Percentiles rank a stretch among this genome's conserved stretches.
Conservation (phyloP, 2,797 vertebrate species). For the Sparidentex hasta region DNA sequence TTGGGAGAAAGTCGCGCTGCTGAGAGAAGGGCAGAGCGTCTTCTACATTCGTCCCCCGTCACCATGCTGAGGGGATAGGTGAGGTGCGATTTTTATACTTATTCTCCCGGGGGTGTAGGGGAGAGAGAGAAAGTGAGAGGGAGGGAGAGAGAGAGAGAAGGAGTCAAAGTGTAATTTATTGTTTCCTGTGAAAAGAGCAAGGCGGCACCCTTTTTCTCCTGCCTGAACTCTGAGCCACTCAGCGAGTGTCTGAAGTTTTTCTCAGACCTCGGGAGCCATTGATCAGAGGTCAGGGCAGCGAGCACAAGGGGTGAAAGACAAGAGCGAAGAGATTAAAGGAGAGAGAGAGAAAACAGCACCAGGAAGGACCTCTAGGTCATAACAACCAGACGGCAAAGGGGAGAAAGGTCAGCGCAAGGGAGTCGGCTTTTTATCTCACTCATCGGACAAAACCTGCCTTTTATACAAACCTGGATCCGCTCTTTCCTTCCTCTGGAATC, state of each 20-base stretch:
- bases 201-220: slow-evolving; percentile 79
- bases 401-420: slow-evolving; percentile 73
- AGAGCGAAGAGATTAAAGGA: slow-evolving; percentile 65
- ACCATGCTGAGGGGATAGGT: slow-evolving; percentile 58
- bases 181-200: slow-evolving; percentile 86
- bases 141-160: slow-evolving; percentile 62
- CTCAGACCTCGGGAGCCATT: slow-evolving; percentile 69
- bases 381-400: slow-evolving; percentile 64
- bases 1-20: slow-evolving; percentile 57
- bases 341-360: slow-evolving; percentile 55
- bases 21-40: slow-evolving; percentile 43
- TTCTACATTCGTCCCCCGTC: slow-evolving; percentile 47
- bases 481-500: slow-evolving; percentile 22
- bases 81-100: slow-evolving; percentile 54
- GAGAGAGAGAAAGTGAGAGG: slow-evolving; percentile 58
- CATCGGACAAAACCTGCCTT: slow-evolving; percentile 25
- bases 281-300: slow-evolving; percentile 73
- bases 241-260: slow-evolving; percentile 74
- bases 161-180: slow-evolving; percentile 87
- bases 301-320: slow-evolving; percentile 63
- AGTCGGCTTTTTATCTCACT: slow-evolving; percentile 33
- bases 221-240: slow-evolving; percentile 83
- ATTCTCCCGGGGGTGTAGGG: slow-evolving; percentile 10
- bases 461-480: slow-evolving; percentile 10
- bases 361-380: slow-evolving; percentile 73